Evolutionary conservation across 2,797 vertebrate genomes (phyloP), one percentile per base, ranked within the genome.

Genomic region (Falco peregrinus): DNA sequence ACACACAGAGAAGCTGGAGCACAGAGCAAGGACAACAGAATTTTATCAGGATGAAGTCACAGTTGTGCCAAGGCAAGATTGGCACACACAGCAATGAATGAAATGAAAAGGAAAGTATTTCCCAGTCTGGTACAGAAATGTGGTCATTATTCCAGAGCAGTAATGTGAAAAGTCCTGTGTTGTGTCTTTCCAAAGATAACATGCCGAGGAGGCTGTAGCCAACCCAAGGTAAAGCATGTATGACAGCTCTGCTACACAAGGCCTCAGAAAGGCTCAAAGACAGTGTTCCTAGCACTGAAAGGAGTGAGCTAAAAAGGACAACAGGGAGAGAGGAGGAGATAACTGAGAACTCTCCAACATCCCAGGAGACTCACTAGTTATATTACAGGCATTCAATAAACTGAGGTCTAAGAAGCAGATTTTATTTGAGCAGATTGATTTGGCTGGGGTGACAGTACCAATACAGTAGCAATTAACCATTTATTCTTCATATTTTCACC

Each of bases 381-480:
- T 6, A 63, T 64, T n/a, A 67, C 0, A 90, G 47, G 31, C 24
- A 63, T 68, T 78, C n/a, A 57, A 8, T 31, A 86, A 60, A 56
- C 26, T 53, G 37, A 77, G 56, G 33, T 74, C 24, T 18, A 67
- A 60, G 73, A 85, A 77, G 41, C 35, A 81, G 45, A 71, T 81
- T 85, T 84, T 81, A 47, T 84, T 90, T 61, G 19, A 53, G 28
- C 26, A 78, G 75, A 86, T n/a, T 28, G 35, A 75, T 60, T 88
- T 93, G 53, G 65, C 29, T 63, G 33, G 16, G 33, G 29, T 82
- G 59, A 81, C 9, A 35, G 18, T 47, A 78, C 17, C 57, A 57
- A 24, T 45, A 28, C 53, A 68, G 48, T 5, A 77, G n/a, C 45
- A 78, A 78, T 47, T 81, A 64, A 65, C 35, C 33, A 61, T 69